Percentiles rank a stretch among this genome's conserved stretches.
Conservation (phyloP, 2,113 vertebrate genomes). For the Oenanthe oenanthe region DNA sequence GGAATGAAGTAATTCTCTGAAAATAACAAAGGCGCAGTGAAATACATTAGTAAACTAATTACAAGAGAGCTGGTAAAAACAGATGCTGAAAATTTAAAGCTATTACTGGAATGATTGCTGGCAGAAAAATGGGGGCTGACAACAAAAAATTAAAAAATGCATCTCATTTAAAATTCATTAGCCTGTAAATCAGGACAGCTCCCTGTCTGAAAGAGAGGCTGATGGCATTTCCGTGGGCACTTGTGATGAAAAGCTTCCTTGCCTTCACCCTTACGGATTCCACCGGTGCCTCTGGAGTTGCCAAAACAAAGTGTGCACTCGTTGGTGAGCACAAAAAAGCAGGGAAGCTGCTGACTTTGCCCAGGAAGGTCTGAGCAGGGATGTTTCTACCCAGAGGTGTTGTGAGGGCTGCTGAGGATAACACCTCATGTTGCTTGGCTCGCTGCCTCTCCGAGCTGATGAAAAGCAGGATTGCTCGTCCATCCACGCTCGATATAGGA, state of each 20-base stretch:
- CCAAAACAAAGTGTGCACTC: not conserved
- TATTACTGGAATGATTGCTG: slow-evolving; percentile 51
- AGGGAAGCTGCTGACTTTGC: not conserved
- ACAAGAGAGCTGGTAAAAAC: slow-evolving; percentile 59
- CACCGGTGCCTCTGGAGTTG: not conserved
- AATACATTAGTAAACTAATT: slow-evolving; percentile 69
- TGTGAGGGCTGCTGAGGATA: not conserved
- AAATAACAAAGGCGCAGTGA: slow-evolving; percentile 58
- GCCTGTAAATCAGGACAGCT: slow-evolving; percentile 51
- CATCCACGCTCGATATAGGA: accelerated
- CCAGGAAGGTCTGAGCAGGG: not conserved
- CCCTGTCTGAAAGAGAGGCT: not conserved
- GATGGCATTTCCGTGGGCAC: not conserved
- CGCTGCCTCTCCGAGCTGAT: not conserved
- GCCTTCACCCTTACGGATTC: not conserved
- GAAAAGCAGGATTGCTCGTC: not conserved
- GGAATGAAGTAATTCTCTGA: slow-evolving; percentile 56
- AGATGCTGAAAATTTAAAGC: slow-evolving; percentile 49
- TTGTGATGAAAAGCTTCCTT: not conserved
- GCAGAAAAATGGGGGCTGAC: slow-evolving; percentile 43
- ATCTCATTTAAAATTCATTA: slow-evolving; percentile 65
- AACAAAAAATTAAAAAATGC: slow-evolving; percentile 54
- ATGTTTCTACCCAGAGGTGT: not conserved
- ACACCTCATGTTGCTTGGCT: not conserved
- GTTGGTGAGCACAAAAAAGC: not conserved